These are phyloP conservation scores for Psephotus haematonotus DNA, from an alignment of 2,113 vertebrate genomes.

Conservation along the genomic window DNA sequence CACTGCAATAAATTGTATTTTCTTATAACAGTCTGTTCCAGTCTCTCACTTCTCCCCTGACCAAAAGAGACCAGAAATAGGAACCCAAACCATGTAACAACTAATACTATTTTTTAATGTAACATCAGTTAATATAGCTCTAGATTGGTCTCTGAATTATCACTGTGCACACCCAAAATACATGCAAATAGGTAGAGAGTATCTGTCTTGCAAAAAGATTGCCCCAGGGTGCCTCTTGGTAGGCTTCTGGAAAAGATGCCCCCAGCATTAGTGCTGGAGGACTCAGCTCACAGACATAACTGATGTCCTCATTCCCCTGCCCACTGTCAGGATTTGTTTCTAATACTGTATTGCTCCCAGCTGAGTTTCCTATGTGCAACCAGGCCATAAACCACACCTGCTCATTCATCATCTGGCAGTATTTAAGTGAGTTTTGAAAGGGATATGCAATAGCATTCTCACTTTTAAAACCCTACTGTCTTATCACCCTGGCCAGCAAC, in stretches of 20 bases:
- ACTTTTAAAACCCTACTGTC: not conserved
- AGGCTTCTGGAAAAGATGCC: not conserved
- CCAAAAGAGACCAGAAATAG: not conserved
- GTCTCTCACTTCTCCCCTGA: not conserved
- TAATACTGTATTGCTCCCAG: not conserved
- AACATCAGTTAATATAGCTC: not conserved
- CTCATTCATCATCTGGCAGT: not conserved
- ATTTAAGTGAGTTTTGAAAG: not conserved
- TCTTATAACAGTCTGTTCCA: not conserved
- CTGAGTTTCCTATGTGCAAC: not conserved
- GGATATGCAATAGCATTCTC: not conserved
- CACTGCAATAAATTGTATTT: not conserved
- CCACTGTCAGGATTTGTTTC: accelerated
- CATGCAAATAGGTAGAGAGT: not conserved
- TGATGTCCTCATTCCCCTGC: not conserved
- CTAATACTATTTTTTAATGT: not conserved
- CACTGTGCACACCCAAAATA: not conserved
- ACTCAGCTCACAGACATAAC: not conserved
- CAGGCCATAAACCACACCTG: not conserved
- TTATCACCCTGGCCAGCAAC: not conserved
- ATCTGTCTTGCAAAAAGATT: not conserved
- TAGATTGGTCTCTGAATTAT: not conserved
- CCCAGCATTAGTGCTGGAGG: not conserved
- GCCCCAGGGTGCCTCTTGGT: not conserved
- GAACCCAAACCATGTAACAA: not conserved